phyloP scores from a whole-genome alignment of 2,797 vertebrate genomes.

The Melanotaenia trifasciata region DNA sequence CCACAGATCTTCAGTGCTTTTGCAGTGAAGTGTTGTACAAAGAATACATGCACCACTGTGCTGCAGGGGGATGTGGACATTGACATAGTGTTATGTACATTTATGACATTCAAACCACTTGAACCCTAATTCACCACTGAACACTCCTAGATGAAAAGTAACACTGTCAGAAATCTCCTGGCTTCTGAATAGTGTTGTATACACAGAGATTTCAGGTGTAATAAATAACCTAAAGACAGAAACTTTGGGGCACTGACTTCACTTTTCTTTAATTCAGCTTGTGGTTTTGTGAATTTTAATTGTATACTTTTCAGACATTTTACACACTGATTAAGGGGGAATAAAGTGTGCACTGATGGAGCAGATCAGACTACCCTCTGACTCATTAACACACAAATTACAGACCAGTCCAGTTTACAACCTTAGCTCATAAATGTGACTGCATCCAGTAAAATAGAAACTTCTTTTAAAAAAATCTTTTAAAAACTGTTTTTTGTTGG shows the following conservation, averaged over 20 bases:
- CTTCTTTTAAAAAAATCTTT: conserved; percentile 18
- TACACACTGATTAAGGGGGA: conserved; percentile 2
- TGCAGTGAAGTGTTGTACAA: not conserved
- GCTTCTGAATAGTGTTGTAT: too few species aligned
- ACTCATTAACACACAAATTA: conserved; percentile 30
- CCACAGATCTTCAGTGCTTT: not conserved
- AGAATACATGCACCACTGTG: too few species aligned
- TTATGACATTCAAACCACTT: too few species aligned
- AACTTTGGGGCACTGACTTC: not conserved
- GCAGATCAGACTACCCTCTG: conserved; percentile 4
- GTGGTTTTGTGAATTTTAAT: not conserved
- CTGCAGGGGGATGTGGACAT: too few species aligned
- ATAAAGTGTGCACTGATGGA: not conserved
- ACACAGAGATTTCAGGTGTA: not conserved
- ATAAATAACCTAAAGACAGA: not conserved
- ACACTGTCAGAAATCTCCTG: too few species aligned
- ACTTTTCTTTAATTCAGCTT: not conserved
- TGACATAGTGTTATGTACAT: too few species aligned
- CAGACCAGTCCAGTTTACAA: conserved; percentile 32
- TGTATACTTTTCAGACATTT: not conserved
- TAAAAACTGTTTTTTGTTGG: not conserved
- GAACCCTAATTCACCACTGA: too few species aligned
- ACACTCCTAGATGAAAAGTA: too few species aligned
- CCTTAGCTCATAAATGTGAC: conserved; percentile 24
- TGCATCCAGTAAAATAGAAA: conserved; percentile 23